phyloP scores from a whole-genome alignment of 2,113 vertebrate genomes.

The Platysteira castanea region DNA sequence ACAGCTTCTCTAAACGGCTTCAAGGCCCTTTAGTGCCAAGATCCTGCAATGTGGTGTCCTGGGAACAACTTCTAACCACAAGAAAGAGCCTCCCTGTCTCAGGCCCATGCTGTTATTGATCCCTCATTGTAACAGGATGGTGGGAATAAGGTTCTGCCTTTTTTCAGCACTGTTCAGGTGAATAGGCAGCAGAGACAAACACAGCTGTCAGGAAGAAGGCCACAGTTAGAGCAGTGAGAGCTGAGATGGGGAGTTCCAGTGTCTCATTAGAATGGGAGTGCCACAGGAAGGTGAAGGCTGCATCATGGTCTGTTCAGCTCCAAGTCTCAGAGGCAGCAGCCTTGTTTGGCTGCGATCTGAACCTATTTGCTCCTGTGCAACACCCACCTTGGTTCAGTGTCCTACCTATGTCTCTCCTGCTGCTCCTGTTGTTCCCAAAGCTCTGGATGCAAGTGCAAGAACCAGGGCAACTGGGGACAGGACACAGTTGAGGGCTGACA shows the following conservation, averaged over 20 bases:
- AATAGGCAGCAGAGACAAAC: neutral
- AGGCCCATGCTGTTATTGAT: neutral
- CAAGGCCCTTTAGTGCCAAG: neutral
- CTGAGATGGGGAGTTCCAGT: neutral
- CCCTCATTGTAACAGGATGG: neutral
- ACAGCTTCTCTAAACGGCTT: neutral
- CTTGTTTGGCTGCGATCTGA: neutral
- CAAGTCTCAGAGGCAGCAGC: neutral
- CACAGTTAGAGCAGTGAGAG: neutral
- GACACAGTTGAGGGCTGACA: neutral
- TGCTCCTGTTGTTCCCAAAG: neutral
- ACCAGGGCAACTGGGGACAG: neutral
- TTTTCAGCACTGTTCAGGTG: too few relatives aligned
- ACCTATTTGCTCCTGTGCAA: neutral
- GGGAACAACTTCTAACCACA: neutral
- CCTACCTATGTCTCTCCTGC: neutral
- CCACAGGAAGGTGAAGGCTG: neutral
- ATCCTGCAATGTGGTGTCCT: neutral
- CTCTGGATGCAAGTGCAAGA: neutral
- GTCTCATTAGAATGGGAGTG: neutral
- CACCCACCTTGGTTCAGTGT: neutral
- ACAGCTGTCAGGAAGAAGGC: neutral
- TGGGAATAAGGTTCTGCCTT: neutral
- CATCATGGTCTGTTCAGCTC: neutral
- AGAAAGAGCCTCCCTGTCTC: neutral